phyloP scores from a whole-genome alignment of 1,140 invertebrate genomes.

The Babylonia areolata region DNA sequence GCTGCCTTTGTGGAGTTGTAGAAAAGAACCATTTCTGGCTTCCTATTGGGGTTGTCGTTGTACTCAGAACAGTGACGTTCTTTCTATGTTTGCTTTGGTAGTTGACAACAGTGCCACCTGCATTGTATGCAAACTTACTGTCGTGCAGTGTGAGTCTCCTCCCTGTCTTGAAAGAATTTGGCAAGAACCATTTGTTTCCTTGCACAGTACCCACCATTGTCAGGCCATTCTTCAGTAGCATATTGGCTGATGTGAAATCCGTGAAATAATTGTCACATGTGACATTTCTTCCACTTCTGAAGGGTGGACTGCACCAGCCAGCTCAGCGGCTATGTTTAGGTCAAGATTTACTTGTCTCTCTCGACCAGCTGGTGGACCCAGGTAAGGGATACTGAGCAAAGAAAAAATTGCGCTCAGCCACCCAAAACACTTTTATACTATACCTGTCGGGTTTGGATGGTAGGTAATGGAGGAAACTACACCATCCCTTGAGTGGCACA shows the following conservation, averaged over 20 bases:
- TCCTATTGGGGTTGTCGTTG: neutral
- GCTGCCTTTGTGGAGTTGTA: slow-evolving; percentile 77
- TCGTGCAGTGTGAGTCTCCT: too few species aligned
- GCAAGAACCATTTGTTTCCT: slow-evolving; percentile 32
- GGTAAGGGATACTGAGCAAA: slow-evolving; percentile 34
- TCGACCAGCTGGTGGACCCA: slow-evolving; percentile 24
- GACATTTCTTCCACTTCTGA: slow-evolving; percentile 41
- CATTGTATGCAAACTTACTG: slow-evolving; percentile 45
- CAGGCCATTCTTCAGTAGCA: slow-evolving; percentile 20
- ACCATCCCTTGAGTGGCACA: slow-evolving; percentile 58
- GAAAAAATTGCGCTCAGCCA: slow-evolving; percentile 39
- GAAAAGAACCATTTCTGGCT: slow-evolving; percentile 72
- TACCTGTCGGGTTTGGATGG: slow-evolving; percentile 58
- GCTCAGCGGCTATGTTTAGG: slow-evolving; percentile 11
- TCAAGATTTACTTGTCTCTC: slow-evolving; percentile 27
- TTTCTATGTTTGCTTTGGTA: slow-evolving; percentile 68
- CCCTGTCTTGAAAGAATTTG: too few species aligned
- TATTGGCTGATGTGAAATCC: neutral
- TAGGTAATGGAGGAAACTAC: slow-evolving; percentile 71
- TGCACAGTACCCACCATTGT: slow-evolving; percentile 33
- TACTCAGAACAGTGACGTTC: slow-evolving; percentile 69
- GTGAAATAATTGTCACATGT: slow-evolving; percentile 48
- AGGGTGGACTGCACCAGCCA: slow-evolving; percentile 34
- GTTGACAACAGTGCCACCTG: slow-evolving; percentile 64
- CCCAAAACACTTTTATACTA: slow-evolving; percentile 71